Evolutionary conservation across 2,797 vertebrate genomes (phyloP).

Genomic region (Sternotherus odoratus): DNA sequence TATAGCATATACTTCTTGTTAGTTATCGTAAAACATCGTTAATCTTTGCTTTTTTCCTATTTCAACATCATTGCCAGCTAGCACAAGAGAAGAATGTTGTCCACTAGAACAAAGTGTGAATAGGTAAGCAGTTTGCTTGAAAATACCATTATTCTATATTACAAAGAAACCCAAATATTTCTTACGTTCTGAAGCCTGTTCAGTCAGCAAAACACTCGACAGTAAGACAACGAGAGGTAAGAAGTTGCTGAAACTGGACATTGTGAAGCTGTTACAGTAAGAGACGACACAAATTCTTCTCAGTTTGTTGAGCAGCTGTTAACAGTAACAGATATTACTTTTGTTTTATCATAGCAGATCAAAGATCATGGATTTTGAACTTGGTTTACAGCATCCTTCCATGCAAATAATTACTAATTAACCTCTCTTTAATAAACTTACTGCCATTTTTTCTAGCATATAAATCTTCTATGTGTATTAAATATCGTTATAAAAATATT

Average conservation of each 20-base stretch:
- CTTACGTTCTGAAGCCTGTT: conserved; percentile 58
- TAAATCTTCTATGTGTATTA: not conserved
- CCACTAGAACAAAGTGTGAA: not conserved
- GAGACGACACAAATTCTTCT: not conserved
- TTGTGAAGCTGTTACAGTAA: not conserved
- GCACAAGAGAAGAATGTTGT: not conserved
- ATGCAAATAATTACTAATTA: conserved; percentile 73
- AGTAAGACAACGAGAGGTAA: conserved; percentile 40
- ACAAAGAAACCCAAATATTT: conserved; percentile 8
- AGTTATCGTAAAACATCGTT: not conserved
- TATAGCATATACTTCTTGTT: not conserved
- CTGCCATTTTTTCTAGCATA: not conserved
- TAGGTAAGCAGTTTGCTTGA: not conserved
- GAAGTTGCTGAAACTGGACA: not conserved
- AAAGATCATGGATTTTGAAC: conserved; percentile 67
- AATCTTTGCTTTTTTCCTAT: not conserved
- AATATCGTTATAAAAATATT: not conserved
- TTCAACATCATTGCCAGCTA: not conserved
- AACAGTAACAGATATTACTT: not conserved
- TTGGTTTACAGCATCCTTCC: conserved; percentile 45
- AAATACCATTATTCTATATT: not conserved
- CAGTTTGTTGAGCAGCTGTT: not conserved
- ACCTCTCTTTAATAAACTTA: conserved; percentile 20
- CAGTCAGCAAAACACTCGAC: not conserved
- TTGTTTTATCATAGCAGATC: conserved; percentile 6